A percentile compares a stretch with the other conserved stretches of the same genome.
Evolutionary conservation across 1,140 invertebrate genomes (phyloP).

Genomic region (Temnothorax curvispinosus): DNA sequence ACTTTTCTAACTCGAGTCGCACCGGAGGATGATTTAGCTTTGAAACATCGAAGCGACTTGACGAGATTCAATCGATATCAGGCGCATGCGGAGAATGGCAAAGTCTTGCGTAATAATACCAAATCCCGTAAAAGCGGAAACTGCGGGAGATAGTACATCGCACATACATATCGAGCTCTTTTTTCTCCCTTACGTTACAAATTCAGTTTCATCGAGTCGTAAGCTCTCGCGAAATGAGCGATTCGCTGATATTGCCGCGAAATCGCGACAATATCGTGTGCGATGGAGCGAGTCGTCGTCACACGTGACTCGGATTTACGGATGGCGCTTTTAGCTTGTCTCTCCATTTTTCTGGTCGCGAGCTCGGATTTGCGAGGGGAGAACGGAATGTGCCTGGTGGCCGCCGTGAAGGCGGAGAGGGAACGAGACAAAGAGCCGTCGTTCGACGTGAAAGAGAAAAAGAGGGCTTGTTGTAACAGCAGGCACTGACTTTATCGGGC

Average conservation of each 20-base stretch:
- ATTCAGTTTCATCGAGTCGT: slow-evolving; percentile 25
- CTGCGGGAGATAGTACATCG: background rate
- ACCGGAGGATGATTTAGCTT: background rate
- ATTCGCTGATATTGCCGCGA: slow-evolving; percentile 27
- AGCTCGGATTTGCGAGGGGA: slow-evolving; percentile 11
- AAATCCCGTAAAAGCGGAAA: slow-evolving; percentile 4
- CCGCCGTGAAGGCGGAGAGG: background rate
- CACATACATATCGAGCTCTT: background rate
- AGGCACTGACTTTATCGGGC: slow-evolving; percentile 74
- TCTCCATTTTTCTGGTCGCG: slow-evolving; percentile 30
- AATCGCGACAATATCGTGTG: background rate
- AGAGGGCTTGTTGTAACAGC: slow-evolving; percentile 73
- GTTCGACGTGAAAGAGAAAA: slow-evolving; percentile 54
- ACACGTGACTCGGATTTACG: slow-evolving; percentile 47
- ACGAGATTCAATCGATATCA: slow-evolving; percentile 48
- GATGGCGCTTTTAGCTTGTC: slow-evolving; percentile 33
- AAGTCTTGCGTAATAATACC: slow-evolving; percentile 24
- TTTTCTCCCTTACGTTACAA: background rate
- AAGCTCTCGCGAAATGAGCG: slow-evolving; percentile 23
- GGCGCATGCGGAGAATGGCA: slow-evolving; percentile 8
- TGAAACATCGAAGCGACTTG: slow-evolving; percentile 19
- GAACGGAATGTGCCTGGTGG: background rate
- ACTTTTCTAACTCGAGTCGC: background rate
- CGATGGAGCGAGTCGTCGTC: slow-evolving; percentile 26
- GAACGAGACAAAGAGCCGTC: slow-evolving; percentile 64